Evolutionary conservation across 2,113 vertebrate species (phyloP), one percentile per base, ranked within the genome.

Genomic region (Hydrochoerus hydrochaeris): DNA sequence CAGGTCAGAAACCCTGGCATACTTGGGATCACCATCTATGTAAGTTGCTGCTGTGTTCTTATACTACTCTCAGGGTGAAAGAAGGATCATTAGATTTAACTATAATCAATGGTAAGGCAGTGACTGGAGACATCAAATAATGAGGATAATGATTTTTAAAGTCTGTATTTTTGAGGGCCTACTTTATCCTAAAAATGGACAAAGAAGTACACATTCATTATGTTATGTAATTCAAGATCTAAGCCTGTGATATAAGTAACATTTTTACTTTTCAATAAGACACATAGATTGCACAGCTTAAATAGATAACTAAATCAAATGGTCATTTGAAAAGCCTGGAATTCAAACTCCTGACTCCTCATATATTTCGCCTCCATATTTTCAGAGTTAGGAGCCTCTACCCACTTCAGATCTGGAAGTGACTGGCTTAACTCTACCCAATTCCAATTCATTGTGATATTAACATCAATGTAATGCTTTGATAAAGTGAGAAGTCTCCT

Each of bases 261-360:
- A 71, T 20, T 13, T 92, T 20, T 91, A 5, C 30, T 90, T 73
- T 69, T 83, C n/a, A 81, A 4, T 54, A n/a, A 58, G 10, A 30
- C 78, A 7, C 13, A 13, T 62, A 32, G 83, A 10, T 26, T 57
- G 17, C 58, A 86, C 0, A 54, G 44, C 14, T 82, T 89, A 73
- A 65, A 67, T 94, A 94, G 92, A 91, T 89, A 82, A 14, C 4
- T 71, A 78, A 91, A 73, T 73, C n/a, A 80, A 89, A 89, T 0
- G 44, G 44, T 2, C n/a, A 87, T 14, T 75, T 93, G 30, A 81
- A 19, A 77, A 71, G 54, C 0, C 28, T 80, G 13, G 11, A 54
- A 78, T 71, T 96, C 41, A 69, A 84, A 86, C 12, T 69, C n/a
- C 19, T 52, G 22, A 8, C 16, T 62, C 54, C 90, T n/a, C 54